These are phyloP conservation scores for Latrodectus elegans DNA, from an alignment of 2,888 invertebrate genomes.

Conservation along the genomic window DNA sequence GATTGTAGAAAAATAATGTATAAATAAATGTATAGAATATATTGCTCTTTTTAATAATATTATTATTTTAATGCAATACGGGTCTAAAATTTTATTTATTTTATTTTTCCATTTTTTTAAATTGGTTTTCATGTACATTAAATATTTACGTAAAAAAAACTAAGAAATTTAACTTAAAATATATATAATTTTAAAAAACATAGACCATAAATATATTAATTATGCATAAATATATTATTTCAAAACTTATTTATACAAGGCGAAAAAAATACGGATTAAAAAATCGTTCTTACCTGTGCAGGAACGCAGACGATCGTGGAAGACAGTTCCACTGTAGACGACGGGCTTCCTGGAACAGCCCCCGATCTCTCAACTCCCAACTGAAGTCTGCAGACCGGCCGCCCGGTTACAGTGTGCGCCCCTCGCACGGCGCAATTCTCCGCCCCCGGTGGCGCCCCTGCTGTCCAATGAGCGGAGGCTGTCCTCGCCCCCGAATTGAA, in stretches of 20 bases:
- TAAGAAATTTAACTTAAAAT: not conserved
- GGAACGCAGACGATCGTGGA: constrained; percentile 48
- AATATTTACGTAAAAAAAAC: not conserved
- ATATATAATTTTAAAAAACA: not conserved
- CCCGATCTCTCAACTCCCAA: constrained; percentile 42
- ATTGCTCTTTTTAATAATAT: too few species aligned
- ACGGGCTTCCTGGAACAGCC: constrained; percentile 36
- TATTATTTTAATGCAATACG: too few species aligned
- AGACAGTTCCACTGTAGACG: constrained; percentile 35
- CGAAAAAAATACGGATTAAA: not conserved
- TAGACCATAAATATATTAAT: not conserved
- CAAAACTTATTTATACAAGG: not conserved
- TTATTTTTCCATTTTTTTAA: too few species aligned
- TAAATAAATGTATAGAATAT: too few species aligned
- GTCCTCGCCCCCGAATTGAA: constrained; percentile 61
- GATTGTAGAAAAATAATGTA: too few species aligned
- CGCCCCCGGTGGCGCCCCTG: constrained; percentile 52
- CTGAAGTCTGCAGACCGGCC: constrained; percentile 31
- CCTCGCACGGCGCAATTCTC: constrained; percentile 42
- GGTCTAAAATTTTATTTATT: too few species aligned
- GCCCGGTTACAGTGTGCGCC: constrained; percentile 38
- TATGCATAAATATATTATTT: not conserved
- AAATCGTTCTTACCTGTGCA: constrained; percentile 36
- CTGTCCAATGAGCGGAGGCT: constrained; percentile 30
- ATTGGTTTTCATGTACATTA: too few species aligned